phyloP scores from a whole-genome alignment of 1,140 invertebrate species.

The Heliothis subflexa region DNA sequence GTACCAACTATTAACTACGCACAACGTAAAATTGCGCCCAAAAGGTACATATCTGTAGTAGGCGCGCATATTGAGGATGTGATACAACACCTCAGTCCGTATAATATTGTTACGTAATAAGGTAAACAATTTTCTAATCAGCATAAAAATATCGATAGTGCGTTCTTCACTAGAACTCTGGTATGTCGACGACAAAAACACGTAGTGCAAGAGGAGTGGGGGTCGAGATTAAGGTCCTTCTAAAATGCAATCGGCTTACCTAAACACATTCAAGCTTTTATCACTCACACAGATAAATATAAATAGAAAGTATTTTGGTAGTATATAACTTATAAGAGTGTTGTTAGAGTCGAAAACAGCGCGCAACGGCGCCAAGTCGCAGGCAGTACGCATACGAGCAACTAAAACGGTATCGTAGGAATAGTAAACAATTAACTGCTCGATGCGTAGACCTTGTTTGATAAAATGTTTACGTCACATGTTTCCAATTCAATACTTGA shows the following conservation, averaged over 20 bases:
- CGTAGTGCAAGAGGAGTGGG: constrained; percentile 73
- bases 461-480: constrained; percentile 64
- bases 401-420: constrained; percentile 76
- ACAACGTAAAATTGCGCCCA: constrained; percentile 13
- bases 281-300: constrained; percentile 70
- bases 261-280: constrained; percentile 72
- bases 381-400: constrained; percentile 64
- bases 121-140: constrained; percentile 50
- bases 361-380: constrained; percentile 48
- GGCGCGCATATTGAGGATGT: constrained; percentile 11
- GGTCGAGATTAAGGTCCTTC: constrained; percentile 78
- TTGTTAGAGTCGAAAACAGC: constrained; percentile 49
- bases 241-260: constrained; percentile 79
- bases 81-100: constrained; percentile 34
- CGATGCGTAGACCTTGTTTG: constrained; percentile 70
- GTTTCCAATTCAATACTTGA: constrained; percentile 54
- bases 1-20: constrained; percentile 1
- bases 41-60: neutral
- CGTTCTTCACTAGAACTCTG: constrained; percentile 71
- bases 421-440: constrained; percentile 82
- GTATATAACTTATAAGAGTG: constrained; percentile 57
- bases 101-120: constrained; percentile 43
- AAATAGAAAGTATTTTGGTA: constrained; percentile 48
- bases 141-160: constrained; percentile 66
- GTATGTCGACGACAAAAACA: constrained; percentile 82